Evolutionary conservation across 30 jellyfish, hydroid and myxozoan species (phyloP).

Genomic region (Chironex yamaguchii): DNA sequence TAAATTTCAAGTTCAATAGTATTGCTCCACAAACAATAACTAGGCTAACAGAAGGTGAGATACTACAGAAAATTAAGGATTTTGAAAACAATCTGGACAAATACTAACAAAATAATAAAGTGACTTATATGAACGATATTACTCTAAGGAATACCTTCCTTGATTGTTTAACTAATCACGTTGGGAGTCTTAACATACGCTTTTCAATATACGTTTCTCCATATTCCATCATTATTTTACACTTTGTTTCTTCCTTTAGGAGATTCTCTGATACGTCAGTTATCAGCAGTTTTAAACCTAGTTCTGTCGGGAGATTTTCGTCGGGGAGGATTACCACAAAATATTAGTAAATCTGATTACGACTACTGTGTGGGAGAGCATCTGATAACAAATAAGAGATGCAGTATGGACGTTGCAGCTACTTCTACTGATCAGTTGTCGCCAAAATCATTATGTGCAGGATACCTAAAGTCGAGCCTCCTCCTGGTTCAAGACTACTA

Average conservation of each 20-base stretch:
- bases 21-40: too few relatives aligned
- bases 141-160: not conserved
- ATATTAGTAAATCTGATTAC: conserved; percentile 47
- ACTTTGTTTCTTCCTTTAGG: conserved; percentile 58
- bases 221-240: not conserved
- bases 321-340: conserved; percentile 67
- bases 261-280: conserved; percentile 89
- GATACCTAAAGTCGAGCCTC: conserved; percentile 28
- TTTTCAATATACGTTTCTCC: not conserved
- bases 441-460: conserved; percentile 62
- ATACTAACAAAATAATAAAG: too few relatives aligned
- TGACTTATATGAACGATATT: not conserved
- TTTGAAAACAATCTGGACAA: too few relatives aligned
- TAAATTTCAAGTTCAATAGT: too few relatives aligned
- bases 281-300: conserved; percentile 56
- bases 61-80: too few relatives aligned
- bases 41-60: too few relatives aligned
- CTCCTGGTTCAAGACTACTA: conserved; percentile 69
- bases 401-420: conserved; percentile 85
- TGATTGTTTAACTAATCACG: not conserved
- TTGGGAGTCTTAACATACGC: not conserved
- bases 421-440: conserved; percentile 47
- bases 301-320: conserved; percentile 69
- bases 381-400: conserved; percentile 61
- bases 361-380: conserved; percentile 82